Percentiles rank a stretch among this genome's conserved stretches.
phyloP scores from a whole-genome alignment of 2,113 vertebrate species.

The Herpetotheres cachinnans region DNA sequence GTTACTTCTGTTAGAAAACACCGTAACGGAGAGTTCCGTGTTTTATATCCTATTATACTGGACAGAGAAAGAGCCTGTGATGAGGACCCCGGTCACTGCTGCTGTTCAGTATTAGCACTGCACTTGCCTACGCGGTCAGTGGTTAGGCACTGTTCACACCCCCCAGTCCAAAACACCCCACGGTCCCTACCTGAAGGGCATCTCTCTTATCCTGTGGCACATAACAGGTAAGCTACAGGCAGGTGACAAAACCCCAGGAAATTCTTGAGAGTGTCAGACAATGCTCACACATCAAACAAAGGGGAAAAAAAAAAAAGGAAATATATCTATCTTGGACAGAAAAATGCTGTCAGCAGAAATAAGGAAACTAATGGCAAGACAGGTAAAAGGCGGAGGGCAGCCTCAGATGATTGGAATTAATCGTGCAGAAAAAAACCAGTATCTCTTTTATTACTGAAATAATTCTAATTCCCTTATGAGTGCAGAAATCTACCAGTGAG shows the following conservation, averaged over 20 bases:
- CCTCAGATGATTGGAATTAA: not conserved
- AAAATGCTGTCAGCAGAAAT: not conserved
- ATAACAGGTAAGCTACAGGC: not conserved
- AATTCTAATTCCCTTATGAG: not conserved
- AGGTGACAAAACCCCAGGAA: not conserved
- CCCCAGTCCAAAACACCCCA: not conserved
- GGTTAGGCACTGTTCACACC: not conserved
- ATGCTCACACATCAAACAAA: not conserved
- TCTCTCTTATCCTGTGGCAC: not conserved
- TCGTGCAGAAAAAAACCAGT: rapidly evolving
- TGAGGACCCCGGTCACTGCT: not conserved
- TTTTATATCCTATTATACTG: not conserved
- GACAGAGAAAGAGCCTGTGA: not conserved
- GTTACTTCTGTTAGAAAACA: not conserved
- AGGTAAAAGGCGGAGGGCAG: not conserved
- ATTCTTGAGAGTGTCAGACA: not conserved
- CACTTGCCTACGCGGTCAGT: no score
- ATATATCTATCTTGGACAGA: not conserved
- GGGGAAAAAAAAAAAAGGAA: no score
- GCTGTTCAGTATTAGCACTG: not conserved
- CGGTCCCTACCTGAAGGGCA: not conserved
- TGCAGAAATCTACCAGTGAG: not conserved
- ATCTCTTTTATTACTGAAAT: not conserved
- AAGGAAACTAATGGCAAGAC: not conserved
- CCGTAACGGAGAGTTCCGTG: not conserved